Conservation (phyloP, 1,140 invertebrate genomes). For the Lordiphosa collinella region DNA sequence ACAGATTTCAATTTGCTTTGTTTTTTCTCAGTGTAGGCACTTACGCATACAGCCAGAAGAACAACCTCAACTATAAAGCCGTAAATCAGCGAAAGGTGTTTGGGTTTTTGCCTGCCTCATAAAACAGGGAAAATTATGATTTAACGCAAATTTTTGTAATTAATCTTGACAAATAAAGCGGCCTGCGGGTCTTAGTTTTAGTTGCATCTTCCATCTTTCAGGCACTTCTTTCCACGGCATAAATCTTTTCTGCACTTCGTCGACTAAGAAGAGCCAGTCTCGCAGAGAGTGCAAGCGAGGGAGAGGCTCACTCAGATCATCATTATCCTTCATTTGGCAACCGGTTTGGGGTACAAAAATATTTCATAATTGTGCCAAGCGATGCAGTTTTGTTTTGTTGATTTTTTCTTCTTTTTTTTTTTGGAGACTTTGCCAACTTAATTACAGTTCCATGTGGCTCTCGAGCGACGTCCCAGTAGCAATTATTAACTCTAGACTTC, state of each 20-base stretch:
- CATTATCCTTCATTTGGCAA: slow-evolving; percentile 78
- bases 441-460: slow-evolving; percentile 41
- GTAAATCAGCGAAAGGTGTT: slow-evolving; percentile 57
- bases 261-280: slow-evolving; percentile 13
- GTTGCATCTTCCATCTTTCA: slow-evolving; percentile 56
- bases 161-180: slow-evolving; percentile 77
- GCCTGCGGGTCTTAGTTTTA: slow-evolving; percentile 31
- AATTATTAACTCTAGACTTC: slow-evolving; percentile 67
- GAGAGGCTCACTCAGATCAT: slow-evolving; percentile 36
- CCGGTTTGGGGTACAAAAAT: slow-evolving; percentile 58
- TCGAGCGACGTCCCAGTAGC: slow-evolving; percentile 51
- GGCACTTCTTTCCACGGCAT: slow-evolving; percentile 43
- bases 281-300: not conserved
- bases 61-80: slow-evolving; percentile 32
- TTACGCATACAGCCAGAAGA: too few relatives aligned
- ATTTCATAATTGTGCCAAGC: slow-evolving; percentile 78
- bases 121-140: slow-evolving; percentile 73
- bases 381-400: slow-evolving; percentile 44
- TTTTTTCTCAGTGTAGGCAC: too few relatives aligned
- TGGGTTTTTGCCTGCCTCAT: slow-evolving; percentile 30
- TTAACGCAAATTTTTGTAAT: slow-evolving; percentile 77
- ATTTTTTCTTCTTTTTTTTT: slow-evolving; percentile 31
- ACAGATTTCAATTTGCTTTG: too few relatives aligned
- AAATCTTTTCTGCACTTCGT: slow-evolving; percentile 70
- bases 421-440: slow-evolving; percentile 43